These are phyloP conservation scores for Netelia melanura DNA, from an alignment of 2,888 invertebrate species.

Conservation along the genomic window DNA sequence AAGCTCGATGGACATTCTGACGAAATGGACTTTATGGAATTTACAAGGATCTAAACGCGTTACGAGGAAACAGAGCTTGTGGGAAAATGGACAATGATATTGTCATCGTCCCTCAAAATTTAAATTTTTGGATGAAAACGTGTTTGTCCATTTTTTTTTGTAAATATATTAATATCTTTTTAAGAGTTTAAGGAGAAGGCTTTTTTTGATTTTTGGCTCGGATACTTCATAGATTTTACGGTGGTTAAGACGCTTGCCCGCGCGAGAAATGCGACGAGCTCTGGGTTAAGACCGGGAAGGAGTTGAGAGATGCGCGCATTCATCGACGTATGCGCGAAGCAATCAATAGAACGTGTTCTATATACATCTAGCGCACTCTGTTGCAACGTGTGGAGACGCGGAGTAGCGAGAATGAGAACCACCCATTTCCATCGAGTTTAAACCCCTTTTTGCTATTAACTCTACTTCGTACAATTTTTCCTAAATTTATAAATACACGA, in stretches of 20 bases:
- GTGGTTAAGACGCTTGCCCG: constrained; percentile 18
- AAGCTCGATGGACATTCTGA: background rate
- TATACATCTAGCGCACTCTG: constrained; percentile 20
- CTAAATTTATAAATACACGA: background rate
- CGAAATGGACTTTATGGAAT: background rate
- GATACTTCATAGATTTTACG: constrained; percentile 4
- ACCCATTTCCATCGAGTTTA: constrained; percentile 9
- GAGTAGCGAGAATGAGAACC: background rate
- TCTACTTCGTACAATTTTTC: background rate
- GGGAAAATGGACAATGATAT: background rate
- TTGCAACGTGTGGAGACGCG: background rate
- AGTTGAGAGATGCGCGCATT: constrained; percentile 64
- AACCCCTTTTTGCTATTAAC: background rate
- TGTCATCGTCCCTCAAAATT: background rate
- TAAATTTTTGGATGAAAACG: background rate
- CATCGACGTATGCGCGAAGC: constrained; percentile 68
- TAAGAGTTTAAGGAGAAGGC: background rate
- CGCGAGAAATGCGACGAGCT: constrained; percentile 13
- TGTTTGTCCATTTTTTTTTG: background rate
- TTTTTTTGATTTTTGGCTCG: background rate
- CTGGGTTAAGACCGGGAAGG: constrained; percentile 22
- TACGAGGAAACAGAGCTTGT: background rate
- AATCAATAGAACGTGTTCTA: constrained; percentile 42
- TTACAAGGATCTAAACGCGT: background rate
- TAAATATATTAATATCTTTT: background rate